These are phyloP conservation scores for Erebia palarica DNA, from an alignment of 2,888 invertebrate genomes.

Conservation along the genomic window DNA sequence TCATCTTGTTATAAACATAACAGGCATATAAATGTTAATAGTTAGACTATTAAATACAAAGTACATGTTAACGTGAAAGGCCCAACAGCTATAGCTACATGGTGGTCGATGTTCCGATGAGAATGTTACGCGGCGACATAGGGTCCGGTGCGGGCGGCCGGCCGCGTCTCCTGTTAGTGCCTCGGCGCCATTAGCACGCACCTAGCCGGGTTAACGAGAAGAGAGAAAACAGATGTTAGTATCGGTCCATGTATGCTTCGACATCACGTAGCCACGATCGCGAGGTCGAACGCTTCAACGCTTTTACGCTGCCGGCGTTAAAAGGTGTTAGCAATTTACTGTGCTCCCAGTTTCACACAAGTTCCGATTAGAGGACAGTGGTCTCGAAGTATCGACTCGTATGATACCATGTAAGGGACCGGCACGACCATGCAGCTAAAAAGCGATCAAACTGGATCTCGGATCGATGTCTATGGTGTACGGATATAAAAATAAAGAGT, in stretches of 20 bases:
- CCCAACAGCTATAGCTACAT: constrained; percentile 82
- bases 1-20: constrained; percentile 82
- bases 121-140: constrained; percentile 73
- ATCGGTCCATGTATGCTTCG: constrained; percentile 80
- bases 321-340: constrained; percentile 18
- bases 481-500: constrained; percentile 66
- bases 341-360: constrained; percentile 17
- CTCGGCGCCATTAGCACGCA: constrained; percentile 88
- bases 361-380: constrained; percentile 25
- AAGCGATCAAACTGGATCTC: constrained; percentile 74
- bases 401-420: constrained; percentile 52
- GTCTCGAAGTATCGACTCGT: constrained; percentile 37
- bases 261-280: constrained; percentile 72
- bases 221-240: constrained; percentile 88
- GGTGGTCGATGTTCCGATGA: constrained; percentile 81
- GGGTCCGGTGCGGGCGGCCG: constrained; percentile 63
- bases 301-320: constrained; percentile 58
- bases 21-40: constrained; percentile 83
- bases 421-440: constrained; percentile 70
- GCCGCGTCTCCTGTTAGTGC: constrained; percentile 77
- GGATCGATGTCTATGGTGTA: constrained; percentile 72
- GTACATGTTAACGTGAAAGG: constrained; percentile 81
- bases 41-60: constrained; percentile 83
- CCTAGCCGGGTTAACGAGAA: constrained; percentile 89
- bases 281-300: constrained; percentile 57